These are phyloP conservation scores for Caenorhabditis macrosperma DNA, from an alignment of 2,888 invertebrate species.

Conservation along the genomic window DNA sequence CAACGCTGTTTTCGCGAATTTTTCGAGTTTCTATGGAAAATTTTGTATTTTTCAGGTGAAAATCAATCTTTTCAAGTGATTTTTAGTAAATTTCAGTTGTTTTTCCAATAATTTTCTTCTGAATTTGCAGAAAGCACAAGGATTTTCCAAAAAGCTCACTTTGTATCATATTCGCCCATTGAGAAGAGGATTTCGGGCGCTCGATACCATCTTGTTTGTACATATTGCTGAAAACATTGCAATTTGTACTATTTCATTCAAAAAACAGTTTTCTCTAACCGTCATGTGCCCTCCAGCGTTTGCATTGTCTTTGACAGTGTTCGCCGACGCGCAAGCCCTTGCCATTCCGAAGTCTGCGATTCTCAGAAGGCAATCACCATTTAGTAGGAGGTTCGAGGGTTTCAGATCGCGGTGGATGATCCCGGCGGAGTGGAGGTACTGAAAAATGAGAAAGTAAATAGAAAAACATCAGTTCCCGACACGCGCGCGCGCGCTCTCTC, in stretches of 20 bases:
- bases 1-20: too few relatives aligned
- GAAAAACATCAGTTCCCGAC: background rate
- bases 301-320: slow-evolving; percentile 65
- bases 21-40: too few relatives aligned
- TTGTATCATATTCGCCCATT: slow-evolving; percentile 81
- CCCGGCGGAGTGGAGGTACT: slow-evolving; percentile 82
- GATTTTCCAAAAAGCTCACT: slow-evolving; percentile 65
- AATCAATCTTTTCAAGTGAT: background rate
- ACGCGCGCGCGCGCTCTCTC: background rate
- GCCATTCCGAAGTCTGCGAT: slow-evolving; percentile 83
- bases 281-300: slow-evolving; percentile 68
- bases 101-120: background rate
- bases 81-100: background rate
- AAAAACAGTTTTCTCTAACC: slow-evolving; percentile 28
- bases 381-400: slow-evolving; percentile 82
- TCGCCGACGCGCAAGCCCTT: slow-evolving; percentile 60
- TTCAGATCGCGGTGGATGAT: slow-evolving; percentile 83
- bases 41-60: background rate
- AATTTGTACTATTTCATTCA: background rate
- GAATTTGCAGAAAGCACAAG: too few relatives aligned
- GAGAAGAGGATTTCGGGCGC: slow-evolving; percentile 82
- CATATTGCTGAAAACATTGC: slow-evolving; percentile 80
- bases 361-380: slow-evolving; percentile 82
- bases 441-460: slow-evolving; percentile 29
- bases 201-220: slow-evolving; percentile 81